Evolutionary conservation across 2,113 vertebrate species (phyloP).

Genomic region (Uria aalge): DNA sequence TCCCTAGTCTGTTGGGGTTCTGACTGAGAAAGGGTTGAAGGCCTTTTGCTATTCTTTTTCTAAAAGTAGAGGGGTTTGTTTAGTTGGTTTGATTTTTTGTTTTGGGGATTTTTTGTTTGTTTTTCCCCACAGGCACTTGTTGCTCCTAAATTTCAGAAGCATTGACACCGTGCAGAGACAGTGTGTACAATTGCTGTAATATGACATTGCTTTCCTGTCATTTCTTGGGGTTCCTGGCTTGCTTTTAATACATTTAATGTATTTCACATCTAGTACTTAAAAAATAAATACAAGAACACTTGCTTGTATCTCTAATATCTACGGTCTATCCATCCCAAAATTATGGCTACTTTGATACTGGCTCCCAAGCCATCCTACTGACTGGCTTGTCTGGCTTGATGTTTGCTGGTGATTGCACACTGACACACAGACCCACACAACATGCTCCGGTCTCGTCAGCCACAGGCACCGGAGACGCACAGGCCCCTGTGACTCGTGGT

Average conservation of each 20-base stretch:
- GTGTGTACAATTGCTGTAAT: background rate
- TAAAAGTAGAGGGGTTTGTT: background rate
- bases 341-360: background rate
- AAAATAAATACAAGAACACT: background rate
- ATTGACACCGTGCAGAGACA: background rate
- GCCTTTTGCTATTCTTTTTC: background rate
- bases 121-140: background rate
- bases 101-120: background rate
- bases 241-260: background rate
- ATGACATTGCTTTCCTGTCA: background rate
- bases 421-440: background rate
- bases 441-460: accelerated
- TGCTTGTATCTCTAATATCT: background rate
- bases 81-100: background rate
- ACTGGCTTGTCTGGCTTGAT: background rate
- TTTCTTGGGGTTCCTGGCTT: background rate
- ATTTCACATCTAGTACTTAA: background rate
- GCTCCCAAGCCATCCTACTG: background rate
- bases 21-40: background rate
- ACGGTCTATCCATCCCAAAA: background rate
- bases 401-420: accelerated
- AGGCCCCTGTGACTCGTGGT: accelerated
- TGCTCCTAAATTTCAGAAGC: background rate
- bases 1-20: background rate
- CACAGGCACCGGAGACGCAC: accelerated